phyloP scores from a whole-genome alignment of 2,888 invertebrate species.

The Dorcus hopei region DNA sequence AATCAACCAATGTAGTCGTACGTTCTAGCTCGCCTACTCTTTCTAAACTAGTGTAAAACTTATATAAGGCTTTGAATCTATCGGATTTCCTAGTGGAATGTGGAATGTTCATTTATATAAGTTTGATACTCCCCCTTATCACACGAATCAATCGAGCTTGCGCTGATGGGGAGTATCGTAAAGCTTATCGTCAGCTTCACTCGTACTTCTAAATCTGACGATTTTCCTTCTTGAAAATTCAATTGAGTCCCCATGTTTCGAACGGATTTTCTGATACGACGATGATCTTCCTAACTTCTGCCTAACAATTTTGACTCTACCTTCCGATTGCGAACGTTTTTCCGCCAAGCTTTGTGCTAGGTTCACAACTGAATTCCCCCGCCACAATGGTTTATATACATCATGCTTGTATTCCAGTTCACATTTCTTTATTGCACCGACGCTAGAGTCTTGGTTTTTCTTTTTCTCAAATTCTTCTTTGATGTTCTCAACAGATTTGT shows the following conservation, averaged over 20 bases:
- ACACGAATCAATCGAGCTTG: slow-evolving; percentile 49
- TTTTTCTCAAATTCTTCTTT: slow-evolving; percentile 71
- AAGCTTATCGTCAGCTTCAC: slow-evolving; percentile 54
- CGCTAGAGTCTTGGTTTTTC: slow-evolving; percentile 52
- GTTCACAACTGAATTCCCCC: slow-evolving; percentile 79
- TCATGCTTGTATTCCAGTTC: slow-evolving; percentile 58
- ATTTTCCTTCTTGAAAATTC: slow-evolving; percentile 48
- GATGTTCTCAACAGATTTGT: slow-evolving; percentile 85
- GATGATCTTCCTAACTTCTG: slow-evolving; percentile 24
- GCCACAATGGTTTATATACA: slow-evolving; percentile 77
- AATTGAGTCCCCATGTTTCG: slow-evolving; percentile 5
- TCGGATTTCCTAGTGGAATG: slow-evolving; percentile 69
- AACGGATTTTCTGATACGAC: slow-evolving; percentile 9
- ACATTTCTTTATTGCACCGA: slow-evolving; percentile 46
- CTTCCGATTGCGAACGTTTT: slow-evolving; percentile 52
- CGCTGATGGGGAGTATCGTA: slow-evolving; percentile 2
- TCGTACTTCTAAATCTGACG: slow-evolving; percentile 63
- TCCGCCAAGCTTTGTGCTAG: slow-evolving; percentile 69
- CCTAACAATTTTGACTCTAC: slow-evolving; percentile 38
- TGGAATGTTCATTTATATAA: slow-evolving; percentile 62
- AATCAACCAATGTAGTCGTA: slow-evolving; percentile 52
- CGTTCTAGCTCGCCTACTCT: slow-evolving; percentile 79
- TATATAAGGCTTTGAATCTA: slow-evolving; percentile 78
- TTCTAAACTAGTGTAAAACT: slow-evolving; percentile 82
- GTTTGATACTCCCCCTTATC: slow-evolving; percentile 65